These are phyloP conservation scores for Drosophila demipolita DNA, from an alignment of 2,888 invertebrate species.

Conservation along the genomic window DNA sequence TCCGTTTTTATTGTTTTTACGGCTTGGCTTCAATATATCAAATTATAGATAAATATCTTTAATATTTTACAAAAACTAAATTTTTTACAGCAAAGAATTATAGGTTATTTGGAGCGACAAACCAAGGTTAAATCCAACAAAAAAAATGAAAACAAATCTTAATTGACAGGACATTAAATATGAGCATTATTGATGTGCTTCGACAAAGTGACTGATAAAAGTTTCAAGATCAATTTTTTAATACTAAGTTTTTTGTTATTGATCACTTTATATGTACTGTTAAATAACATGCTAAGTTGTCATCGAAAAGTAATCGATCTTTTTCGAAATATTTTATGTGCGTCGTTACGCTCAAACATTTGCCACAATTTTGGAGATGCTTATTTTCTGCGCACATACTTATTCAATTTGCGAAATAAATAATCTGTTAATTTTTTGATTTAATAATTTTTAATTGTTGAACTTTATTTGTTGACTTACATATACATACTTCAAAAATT, in stretches of 20 bases:
- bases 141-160: not conserved
- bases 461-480: constrained; percentile 78
- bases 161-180: not conserved
- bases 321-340: not conserved
- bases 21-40: constrained; percentile 2
- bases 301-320: not conserved
- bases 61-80: constrained; percentile 14
- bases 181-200: not conserved
- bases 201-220: not conserved
- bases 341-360: not conserved
- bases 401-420: not conserved
- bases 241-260: not conserved
- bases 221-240: not conserved
- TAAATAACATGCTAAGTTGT: not conserved
- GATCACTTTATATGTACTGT: not conserved
- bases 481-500: constrained; percentile 74
- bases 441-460: constrained; percentile 70
- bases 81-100: constrained; percentile 52
- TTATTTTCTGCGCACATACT: not conserved
- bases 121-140: not conserved
- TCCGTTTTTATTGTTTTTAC: not conserved
- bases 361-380: not conserved
- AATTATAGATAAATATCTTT: not conserved
- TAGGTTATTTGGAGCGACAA: constrained; percentile 10
- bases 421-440: not conserved